These are phyloP conservation scores for Atta texana DNA, from an alignment of 1,140 invertebrate genomes.

Conservation along the genomic window DNA sequence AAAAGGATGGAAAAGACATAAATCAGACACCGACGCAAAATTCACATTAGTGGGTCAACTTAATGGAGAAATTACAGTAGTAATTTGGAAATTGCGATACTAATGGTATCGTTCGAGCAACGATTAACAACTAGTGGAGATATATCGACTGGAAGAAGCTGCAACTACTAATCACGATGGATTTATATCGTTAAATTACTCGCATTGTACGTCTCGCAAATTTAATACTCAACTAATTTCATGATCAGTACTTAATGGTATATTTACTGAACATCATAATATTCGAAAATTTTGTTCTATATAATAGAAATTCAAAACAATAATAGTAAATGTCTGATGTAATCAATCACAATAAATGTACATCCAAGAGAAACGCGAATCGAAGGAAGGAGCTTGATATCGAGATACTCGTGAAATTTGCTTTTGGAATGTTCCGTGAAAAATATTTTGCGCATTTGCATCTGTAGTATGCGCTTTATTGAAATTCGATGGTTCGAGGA, in stretches of 20 bases:
- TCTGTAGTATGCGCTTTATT: conserved; percentile 17
- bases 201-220: neutral
- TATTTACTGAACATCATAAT: neutral
- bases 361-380: neutral
- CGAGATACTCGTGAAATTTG: conserved; percentile 29
- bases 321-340: neutral
- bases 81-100: conserved; percentile 43
- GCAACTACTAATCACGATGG: conserved; percentile 22
- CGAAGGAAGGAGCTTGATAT: neutral
- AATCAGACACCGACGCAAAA: conserved; percentile 9
- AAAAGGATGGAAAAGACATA: conserved; percentile 11
- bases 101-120: conserved; percentile 8
- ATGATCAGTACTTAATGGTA: neutral
- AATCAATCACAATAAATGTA: neutral
- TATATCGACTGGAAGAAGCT: conserved; percentile 45
- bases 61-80: conserved; percentile 18
- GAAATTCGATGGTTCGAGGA: conserved; percentile 55
- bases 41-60: conserved; percentile 27
- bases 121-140: conserved; percentile 21
- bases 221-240: conserved; percentile 17
- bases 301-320: neutral
- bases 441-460: conserved; percentile 53
- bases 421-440: conserved; percentile 8
- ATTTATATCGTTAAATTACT: conserved; percentile 22
- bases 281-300: neutral